phyloP scores from a whole-genome alignment of 2,113 vertebrate species.

The Elachura formosa region DNA sequence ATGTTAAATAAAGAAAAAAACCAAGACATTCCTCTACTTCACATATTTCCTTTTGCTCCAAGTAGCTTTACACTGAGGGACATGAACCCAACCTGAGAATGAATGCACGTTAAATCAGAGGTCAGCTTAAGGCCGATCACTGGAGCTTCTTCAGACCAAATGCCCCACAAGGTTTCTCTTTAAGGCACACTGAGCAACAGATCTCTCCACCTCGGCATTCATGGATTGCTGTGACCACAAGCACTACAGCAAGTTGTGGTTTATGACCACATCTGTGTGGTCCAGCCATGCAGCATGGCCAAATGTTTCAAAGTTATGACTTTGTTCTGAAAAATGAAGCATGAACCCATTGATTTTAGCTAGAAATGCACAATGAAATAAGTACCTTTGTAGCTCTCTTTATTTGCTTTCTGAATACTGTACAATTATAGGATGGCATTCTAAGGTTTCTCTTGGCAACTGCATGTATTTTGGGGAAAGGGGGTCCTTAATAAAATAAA shows the following conservation, averaged over 20 bases:
- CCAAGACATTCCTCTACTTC: not conserved
- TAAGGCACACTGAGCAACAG: not conserved
- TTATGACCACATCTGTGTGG: not conserved
- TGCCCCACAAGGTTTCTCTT: not conserved
- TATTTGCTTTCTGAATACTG: not conserved
- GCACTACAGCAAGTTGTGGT: not conserved
- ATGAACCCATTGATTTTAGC: fast-evolving
- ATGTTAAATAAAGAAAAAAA: not conserved
- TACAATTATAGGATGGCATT: not conserved
- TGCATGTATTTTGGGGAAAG: not conserved
- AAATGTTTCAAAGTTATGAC: not conserved
- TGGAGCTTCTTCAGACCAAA: not conserved
- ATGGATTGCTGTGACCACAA: not conserved
- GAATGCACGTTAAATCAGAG: not conserved
- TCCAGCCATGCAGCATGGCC: not conserved
- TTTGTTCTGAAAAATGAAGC: not conserved
- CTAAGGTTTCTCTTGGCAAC: not conserved
- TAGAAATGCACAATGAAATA: not conserved
- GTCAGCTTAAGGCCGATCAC: not conserved
- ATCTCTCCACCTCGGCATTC: not conserved
- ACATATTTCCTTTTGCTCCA: not conserved
- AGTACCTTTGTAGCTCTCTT: not conserved
- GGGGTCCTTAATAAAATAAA: not conserved
- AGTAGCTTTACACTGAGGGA: not conserved
- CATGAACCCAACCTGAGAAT: not conserved